Conservation (phyloP, 2,797 vertebrate genomes). For the Glossophaga mutica region DNA sequence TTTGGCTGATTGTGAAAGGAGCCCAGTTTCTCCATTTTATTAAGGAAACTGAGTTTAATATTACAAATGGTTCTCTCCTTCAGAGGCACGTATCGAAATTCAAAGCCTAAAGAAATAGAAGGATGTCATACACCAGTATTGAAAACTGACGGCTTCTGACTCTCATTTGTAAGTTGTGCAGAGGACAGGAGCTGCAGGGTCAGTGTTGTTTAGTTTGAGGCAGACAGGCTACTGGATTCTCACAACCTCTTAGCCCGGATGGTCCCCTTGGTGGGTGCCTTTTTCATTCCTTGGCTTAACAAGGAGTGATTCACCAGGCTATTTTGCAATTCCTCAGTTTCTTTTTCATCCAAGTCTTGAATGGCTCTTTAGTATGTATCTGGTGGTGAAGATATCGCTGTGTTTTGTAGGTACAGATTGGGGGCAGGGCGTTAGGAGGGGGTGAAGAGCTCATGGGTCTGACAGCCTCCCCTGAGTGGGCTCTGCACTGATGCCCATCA, state of each 20-base stretch:
- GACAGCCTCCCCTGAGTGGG: background rate
- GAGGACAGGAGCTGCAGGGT: background rate
- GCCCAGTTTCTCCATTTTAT: background rate
- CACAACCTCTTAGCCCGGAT: background rate
- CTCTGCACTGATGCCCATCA: fast-evolving
- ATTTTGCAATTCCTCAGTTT: background rate
- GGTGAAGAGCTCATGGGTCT: background rate
- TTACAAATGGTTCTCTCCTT: background rate
- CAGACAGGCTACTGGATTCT: background rate
- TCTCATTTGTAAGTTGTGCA: background rate
- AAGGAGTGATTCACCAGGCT: background rate
- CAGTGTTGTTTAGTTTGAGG: background rate
- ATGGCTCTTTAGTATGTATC: background rate
- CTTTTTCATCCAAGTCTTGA: background rate
- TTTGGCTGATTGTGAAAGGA: background rate
- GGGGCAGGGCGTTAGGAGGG: background rate
- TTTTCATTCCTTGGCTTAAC: background rate
- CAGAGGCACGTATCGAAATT: background rate
- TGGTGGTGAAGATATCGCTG: background rate
- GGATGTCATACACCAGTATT: background rate
- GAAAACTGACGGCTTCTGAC: background rate
- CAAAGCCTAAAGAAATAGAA: background rate
- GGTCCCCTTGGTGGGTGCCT: background rate
- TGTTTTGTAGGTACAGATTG: background rate
- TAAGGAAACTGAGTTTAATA: background rate